Percentiles rank a stretch among this genome's conserved stretches.
Conservation (phyloP, 2,888 invertebrate genomes). For the Dynastes grantii region DNA sequence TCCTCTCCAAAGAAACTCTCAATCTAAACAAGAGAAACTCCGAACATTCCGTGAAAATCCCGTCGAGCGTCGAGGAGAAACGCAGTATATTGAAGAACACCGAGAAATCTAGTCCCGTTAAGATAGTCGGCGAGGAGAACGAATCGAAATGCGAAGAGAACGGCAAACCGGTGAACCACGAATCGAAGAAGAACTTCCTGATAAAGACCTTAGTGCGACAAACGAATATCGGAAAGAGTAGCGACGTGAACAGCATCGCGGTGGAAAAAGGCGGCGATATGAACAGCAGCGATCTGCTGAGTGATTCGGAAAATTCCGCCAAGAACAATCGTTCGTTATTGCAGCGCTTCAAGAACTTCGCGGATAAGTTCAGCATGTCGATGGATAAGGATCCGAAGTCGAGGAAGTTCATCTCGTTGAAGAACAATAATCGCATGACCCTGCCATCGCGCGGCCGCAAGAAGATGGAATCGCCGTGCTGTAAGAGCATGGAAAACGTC, state of each 20-base stretch:
- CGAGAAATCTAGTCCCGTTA: constrained; percentile 62
- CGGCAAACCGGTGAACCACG: constrained; percentile 49
- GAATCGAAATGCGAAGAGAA: constrained; percentile 50
- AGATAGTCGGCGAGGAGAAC: constrained; percentile 55
- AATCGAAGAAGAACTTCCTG: constrained; percentile 54
- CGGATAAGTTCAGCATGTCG: constrained; percentile 72
- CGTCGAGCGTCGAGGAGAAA: constrained; percentile 63
- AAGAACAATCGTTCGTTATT: constrained; percentile 70
- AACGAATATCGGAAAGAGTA: constrained; percentile 53
- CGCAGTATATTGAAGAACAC: constrained; percentile 66
- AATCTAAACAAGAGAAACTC: constrained; percentile 68
- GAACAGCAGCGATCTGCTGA: constrained; percentile 54
- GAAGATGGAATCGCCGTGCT: constrained; percentile 62
- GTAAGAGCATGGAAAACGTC: constrained; percentile 64
- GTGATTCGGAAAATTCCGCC: constrained; percentile 62
- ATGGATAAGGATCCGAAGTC: constrained; percentile 69
- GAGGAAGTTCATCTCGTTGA: constrained; percentile 57
- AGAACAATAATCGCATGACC: constrained; percentile 63
- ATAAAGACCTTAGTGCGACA: constrained; percentile 55
- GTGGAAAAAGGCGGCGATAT: constrained; percentile 58
- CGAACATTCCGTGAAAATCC: constrained; percentile 66
- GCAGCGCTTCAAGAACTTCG: constrained; percentile 72
- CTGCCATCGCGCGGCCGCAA: constrained; percentile 57
- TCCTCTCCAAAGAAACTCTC: constrained; percentile 67
- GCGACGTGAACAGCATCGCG: constrained; percentile 60